Evolutionary conservation across 2,888 invertebrate genomes (phyloP), one percentile per base, ranked within the genome.

Genomic region (Chalcosyrphus nemorum): DNA sequence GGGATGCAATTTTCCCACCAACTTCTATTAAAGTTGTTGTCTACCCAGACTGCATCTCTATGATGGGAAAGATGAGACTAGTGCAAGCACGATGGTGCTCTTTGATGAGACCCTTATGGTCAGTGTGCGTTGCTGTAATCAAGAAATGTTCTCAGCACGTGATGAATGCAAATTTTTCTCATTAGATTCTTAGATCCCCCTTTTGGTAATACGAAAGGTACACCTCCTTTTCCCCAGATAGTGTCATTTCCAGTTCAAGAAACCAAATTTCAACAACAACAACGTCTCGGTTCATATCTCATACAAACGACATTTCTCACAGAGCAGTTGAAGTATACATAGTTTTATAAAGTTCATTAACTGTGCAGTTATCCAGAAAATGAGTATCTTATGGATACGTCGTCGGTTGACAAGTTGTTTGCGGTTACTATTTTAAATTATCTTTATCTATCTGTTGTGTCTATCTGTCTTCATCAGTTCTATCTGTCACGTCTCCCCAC

Each of bases 1-100:
- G 43, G 59, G 59, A 71, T 72, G 59, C 59, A 68, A 81, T 81
- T 81, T 81, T 81, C 71, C 59, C 81, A 81, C 81, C 76, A 76
- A 70, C 59, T 59, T 68, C 32, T 54, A 54, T 76, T 52, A 54
- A 45, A 59, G 35, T 66, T 47, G 21, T 54, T 61, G 32, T 54
- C 38, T 15, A 52, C 24, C 43, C 56, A 41, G 47, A 35, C 11
- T 29, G 27, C 43, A 43, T 24, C 27, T 43, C 63, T 35, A 57
- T 54, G 65, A 76, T 70, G 56, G 43, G 63, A 81, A 75, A 47
- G n/a, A n/a, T n/a, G n/a, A n/a, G 47, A 61, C 32, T 41, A 61
- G 54, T 63, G 54, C 21, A 17, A 38, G 56, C n/a, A 61, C 35
- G 56, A 52, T 77, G 32, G 29, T 77, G 47, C 47, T 38, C 59